Evolutionary conservation across 2,797 vertebrate genomes (phyloP), one percentile per base, ranked within the genome.

Genomic region (Mormyrus proboscirostris): DNA sequence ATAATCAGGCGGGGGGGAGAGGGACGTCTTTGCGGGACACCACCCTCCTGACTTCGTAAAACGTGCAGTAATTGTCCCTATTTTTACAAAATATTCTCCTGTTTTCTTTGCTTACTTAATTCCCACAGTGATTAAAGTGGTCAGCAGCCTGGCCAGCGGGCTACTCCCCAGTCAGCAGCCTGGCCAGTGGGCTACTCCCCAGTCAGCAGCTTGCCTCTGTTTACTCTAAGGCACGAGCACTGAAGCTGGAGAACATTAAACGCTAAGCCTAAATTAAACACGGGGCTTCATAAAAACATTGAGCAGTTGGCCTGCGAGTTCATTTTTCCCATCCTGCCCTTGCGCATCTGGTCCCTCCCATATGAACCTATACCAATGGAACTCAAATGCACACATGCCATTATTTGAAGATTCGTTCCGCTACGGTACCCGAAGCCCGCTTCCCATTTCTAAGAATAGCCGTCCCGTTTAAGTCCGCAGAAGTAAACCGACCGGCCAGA

Each of bases 181-280:
- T 90, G 90, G 93, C 93, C 93, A 94, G 94, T 89, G 93, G 22
- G 22, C 93, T 95, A 95, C 93, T 91, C 94, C 93, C 92, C 93
- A 92, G 93, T 95, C 93, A 95, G 94, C 93, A 94, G 92, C 92
- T 91, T 92, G 92, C 94, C 93, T 93, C 92, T 91, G 93, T 95
- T 95, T 94, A 94, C 92, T 95, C 94, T 94, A 93, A 91, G 94
- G 92, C 93, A 90, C 92, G 92, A 93, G 92, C 91, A 90, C 91
- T 90, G 62, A 92, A 93, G 91, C 92, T 90, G 91, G 91, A 93
- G 93, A 90, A 93, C 93, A 94, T 94, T 92, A 94, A 88, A 88
- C 91, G 89, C 91, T 92, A 91, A 91, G 87, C 82, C 86, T 87
- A 91, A 92, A 92, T 94, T 93, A 92, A 94, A 93, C 91, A 92